Conservation (phyloP, 2,113 vertebrate genomes). For the Cephalopholis sonnerati region DNA sequence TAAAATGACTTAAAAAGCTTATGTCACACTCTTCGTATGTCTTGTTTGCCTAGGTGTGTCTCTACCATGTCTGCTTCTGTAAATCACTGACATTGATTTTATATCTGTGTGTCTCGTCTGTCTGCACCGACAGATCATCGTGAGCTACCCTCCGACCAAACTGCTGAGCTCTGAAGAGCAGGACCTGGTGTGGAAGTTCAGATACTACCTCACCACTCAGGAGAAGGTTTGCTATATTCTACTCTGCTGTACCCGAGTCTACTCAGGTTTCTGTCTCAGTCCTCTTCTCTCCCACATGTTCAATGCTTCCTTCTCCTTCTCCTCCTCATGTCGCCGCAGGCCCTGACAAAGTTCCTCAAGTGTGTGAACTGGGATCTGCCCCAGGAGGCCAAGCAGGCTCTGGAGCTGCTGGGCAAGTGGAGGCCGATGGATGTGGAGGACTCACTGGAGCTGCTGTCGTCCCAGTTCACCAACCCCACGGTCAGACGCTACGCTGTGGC, state of each 20-base stretch:
- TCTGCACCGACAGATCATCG: conserved; percentile 89
- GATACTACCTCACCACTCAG: conserved; percentile 97
- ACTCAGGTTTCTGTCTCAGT: not conserved
- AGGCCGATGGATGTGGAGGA: conserved; percentile 99
- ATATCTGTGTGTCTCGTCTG: conserved; percentile 17
- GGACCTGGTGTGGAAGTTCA: conserved; percentile 99
- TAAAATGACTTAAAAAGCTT: not conserved
- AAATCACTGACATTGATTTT: not conserved
- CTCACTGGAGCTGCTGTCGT: conserved; percentile 94
- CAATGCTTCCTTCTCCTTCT: not conserved
- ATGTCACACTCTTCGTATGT: too few relatives aligned
- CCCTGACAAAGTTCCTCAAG: conserved; percentile 98
- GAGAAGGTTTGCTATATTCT: conserved; percentile 86
- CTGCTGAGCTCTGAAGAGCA: conserved; percentile 97
- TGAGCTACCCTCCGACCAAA: conserved; percentile 98
- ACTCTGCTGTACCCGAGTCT: too few relatives aligned
- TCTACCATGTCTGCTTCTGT: not conserved
- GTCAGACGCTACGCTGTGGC: conserved; percentile 95
- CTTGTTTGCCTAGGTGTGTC: not conserved
- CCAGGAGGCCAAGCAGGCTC: conserved; percentile 96
- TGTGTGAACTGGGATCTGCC: conserved; percentile 98
- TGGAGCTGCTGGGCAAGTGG: conserved; percentile 97
- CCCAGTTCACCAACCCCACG: conserved; percentile 94
- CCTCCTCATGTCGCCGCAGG: conserved; percentile 79
- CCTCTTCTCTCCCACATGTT: not conserved